Conservation (phyloP, 2,888 invertebrate species). For the Tipula helvola region DNA sequence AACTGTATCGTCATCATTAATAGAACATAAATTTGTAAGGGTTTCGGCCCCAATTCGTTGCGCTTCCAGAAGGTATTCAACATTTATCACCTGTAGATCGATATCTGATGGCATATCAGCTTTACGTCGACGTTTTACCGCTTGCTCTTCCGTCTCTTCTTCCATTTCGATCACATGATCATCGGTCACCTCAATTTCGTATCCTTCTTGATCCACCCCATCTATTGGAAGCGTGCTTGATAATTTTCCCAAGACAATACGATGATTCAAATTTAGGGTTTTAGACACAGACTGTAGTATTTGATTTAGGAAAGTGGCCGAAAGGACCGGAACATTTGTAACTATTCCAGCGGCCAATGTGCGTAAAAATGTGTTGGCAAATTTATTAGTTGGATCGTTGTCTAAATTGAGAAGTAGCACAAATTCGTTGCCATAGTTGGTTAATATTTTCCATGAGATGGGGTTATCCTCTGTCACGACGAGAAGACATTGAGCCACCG, state of each 20-base stretch:
- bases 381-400: slow-evolving; percentile 33
- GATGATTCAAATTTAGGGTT: slow-evolving; percentile 43
- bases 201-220: background rate
- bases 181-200: slow-evolving; percentile 10
- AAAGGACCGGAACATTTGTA: slow-evolving; percentile 40
- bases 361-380: slow-evolving; percentile 36
- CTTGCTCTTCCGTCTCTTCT: slow-evolving; percentile 25
- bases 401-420: slow-evolving; percentile 36
- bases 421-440: slow-evolving; percentile 37
- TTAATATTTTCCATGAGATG: slow-evolving; percentile 41
- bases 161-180: slow-evolving; percentile 15
- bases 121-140: slow-evolving; percentile 22
- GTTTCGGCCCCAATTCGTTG: slow-evolving; percentile 59
- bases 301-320: slow-evolving; percentile 38
- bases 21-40: slow-evolving; percentile 54
- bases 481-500: slow-evolving; percentile 52
- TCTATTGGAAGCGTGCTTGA: slow-evolving; percentile 38
- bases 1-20: slow-evolving; percentile 38
- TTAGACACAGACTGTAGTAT: slow-evolving; percentile 40
- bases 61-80: slow-evolving; percentile 46
- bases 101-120: slow-evolving; percentile 30
- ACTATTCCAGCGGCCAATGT: slow-evolving; percentile 46
- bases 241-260: slow-evolving; percentile 38
- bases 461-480: slow-evolving; percentile 61
- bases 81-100: slow-evolving; percentile 38